Conservation (phyloP, 2,113 vertebrate species). For the Laterallus jamaicensis region DNA sequence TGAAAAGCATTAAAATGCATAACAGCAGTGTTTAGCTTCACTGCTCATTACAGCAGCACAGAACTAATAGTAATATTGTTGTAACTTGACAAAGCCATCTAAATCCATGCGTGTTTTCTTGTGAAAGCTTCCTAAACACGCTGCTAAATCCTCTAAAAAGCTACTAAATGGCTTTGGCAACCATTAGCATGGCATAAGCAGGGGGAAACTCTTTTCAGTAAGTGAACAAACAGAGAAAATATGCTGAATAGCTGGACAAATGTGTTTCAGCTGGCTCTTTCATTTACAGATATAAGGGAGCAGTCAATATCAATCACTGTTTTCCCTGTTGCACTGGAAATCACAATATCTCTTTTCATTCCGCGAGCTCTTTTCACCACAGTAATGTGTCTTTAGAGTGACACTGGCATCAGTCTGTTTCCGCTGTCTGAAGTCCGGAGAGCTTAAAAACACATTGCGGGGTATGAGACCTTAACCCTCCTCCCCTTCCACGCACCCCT, state of each 20-base stretch:
- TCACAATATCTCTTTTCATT: conserved; percentile 78
- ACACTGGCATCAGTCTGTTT: conserved; percentile 74
- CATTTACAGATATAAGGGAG: conserved; percentile 69
- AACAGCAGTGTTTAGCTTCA: conserved; percentile 63
- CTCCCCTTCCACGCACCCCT: conserved; percentile 40
- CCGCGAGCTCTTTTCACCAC: conserved; percentile 69
- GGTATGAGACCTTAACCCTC: conserved; percentile 64
- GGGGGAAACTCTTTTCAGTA: conserved; percentile 72
- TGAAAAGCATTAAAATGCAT: conserved; percentile 60
- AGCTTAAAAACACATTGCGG: conserved; percentile 74
- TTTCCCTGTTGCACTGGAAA: conserved; percentile 76
- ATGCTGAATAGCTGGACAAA: conserved; percentile 77
- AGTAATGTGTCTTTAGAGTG: conserved; percentile 76
- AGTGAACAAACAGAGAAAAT: conserved; percentile 79
- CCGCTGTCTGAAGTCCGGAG: conserved; percentile 73
- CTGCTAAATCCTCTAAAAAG: conserved; percentile 79
- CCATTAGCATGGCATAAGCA: conserved; percentile 69
- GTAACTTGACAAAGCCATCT: conserved; percentile 75
- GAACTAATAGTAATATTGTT: conserved; percentile 75
- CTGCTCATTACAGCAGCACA: conserved; percentile 69
- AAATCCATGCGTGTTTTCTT: conserved; percentile 73
- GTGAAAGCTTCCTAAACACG: conserved; percentile 76
- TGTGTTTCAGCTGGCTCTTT: conserved; percentile 79
- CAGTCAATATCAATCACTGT: conserved; percentile 78
- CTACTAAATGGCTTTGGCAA: conserved; percentile 75